phyloP scores from a whole-genome alignment of 2,888 invertebrate species.

The Andrena flavipes region DNA sequence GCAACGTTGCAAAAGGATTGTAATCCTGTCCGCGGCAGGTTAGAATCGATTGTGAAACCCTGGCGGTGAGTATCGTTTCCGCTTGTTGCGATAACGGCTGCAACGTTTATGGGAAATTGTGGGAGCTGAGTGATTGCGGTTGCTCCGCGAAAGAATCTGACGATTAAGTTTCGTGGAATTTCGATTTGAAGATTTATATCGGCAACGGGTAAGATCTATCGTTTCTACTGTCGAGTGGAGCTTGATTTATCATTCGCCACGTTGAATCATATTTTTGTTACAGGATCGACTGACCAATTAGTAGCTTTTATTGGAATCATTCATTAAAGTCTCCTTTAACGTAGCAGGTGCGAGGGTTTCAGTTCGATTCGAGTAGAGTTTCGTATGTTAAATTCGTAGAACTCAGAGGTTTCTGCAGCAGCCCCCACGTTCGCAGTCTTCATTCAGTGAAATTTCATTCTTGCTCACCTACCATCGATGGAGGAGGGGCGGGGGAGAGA shows the following conservation, averaged over 20 bases:
- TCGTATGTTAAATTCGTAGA: not conserved
- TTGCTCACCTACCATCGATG: not conserved
- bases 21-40: slow-evolving; percentile 9
- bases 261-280: not conserved
- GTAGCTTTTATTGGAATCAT: too few species aligned
- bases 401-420: not conserved
- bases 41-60: slow-evolving; percentile 25
- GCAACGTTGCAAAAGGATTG: slow-evolving; percentile 9
- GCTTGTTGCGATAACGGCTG: slow-evolving; percentile 30
- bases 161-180: slow-evolving; percentile 10
- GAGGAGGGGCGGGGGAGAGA: not conserved
- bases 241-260: not conserved
- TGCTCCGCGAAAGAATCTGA: slow-evolving; percentile 11
- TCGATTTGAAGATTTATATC: not conserved
- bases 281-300: too few species aligned
- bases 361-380: too few species aligned
- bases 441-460: slow-evolving; percentile 42
- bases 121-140: slow-evolving; percentile 22
- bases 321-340: too few species aligned
- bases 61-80: slow-evolving; percentile 28
- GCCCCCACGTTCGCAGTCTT: not conserved
- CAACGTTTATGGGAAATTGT: slow-evolving; percentile 37
- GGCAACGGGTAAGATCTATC: not conserved
- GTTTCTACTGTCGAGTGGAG: not conserved
- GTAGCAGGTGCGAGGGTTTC: too few species aligned